A percentile compares a stretch with the other conserved stretches of the same genome.
phyloP scores from a whole-genome alignment of 2,113 vertebrate species.

The Diphyllodes magnificus region DNA sequence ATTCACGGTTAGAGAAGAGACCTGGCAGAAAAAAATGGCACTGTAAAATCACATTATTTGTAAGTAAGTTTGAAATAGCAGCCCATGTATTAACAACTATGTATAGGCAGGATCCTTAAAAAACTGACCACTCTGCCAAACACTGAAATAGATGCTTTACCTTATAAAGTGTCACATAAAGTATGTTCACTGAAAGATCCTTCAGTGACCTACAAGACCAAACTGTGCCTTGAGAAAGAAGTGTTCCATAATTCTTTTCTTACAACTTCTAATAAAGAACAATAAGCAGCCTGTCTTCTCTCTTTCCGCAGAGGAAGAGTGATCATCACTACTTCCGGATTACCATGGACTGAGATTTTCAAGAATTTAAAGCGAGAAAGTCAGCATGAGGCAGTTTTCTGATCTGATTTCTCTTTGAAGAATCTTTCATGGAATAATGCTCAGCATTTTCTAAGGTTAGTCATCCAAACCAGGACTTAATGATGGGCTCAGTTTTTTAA shows the following conservation, averaged over 20 bases:
- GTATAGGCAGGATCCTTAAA: neutral
- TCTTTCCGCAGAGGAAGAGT: neutral
- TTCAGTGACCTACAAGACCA: neutral
- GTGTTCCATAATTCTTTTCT: neutral
- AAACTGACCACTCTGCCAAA: neutral
- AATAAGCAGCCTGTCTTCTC: neutral
- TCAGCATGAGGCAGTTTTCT: neutral
- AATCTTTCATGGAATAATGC: neutral
- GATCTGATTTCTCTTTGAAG: neutral
- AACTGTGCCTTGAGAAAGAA: neutral
- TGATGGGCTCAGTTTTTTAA: neutral
- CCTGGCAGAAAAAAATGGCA: neutral
- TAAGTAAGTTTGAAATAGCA: neutral
- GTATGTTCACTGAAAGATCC: neutral
- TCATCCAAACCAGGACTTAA: neutral
- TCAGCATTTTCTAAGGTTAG: neutral
- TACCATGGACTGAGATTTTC: neutral
- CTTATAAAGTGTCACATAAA: neutral
- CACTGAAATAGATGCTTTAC: neutral
- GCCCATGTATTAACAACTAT: neutral
- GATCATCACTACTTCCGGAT: neutral
- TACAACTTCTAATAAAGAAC: neutral
- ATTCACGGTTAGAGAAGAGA: neutral
- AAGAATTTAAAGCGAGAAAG: neutral
- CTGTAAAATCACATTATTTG: neutral